A percentile compares a stretch with the other conserved stretches of the same genome.
Evolutionary conservation across 2,797 vertebrate genomes (phyloP).

Genomic region (Mionectes olivaceus): DNA sequence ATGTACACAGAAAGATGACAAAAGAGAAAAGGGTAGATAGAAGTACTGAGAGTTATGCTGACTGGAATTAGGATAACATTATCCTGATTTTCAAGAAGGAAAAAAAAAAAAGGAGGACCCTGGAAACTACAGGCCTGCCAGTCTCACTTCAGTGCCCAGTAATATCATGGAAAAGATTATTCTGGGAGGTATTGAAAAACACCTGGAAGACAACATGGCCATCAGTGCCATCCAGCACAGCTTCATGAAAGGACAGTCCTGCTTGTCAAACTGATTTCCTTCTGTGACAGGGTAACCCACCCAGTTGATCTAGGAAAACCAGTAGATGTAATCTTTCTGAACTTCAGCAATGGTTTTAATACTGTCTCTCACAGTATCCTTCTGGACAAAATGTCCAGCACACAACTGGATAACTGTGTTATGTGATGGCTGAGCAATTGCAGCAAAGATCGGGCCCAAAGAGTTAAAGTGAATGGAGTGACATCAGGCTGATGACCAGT

Average conservation of each 20-base stretch:
- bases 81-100: not conserved
- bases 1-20: not conserved
- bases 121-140: not conserved
- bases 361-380: not conserved
- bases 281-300: not conserved
- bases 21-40: not conserved
- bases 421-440: not conserved
- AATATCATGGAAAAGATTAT: not conserved
- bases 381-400: not conserved
- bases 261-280: not conserved
- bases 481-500: not conserved
- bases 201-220: not conserved
- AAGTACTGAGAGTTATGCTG: not conserved
- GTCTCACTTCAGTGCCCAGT: not conserved
- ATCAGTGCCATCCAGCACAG: too few species aligned
- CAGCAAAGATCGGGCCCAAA: not conserved
- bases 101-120: not conserved
- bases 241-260: not conserved
- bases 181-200: not conserved
- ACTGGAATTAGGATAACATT: not conserved
- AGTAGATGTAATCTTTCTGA: not conserved
- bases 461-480: not conserved
- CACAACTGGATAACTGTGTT: not conserved
- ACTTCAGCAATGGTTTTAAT: not conserved
- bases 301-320: not conserved